These are phyloP conservation scores for Hippocampus comes DNA, from an alignment of 2,113 vertebrate species.

Conservation along the genomic window DNA sequence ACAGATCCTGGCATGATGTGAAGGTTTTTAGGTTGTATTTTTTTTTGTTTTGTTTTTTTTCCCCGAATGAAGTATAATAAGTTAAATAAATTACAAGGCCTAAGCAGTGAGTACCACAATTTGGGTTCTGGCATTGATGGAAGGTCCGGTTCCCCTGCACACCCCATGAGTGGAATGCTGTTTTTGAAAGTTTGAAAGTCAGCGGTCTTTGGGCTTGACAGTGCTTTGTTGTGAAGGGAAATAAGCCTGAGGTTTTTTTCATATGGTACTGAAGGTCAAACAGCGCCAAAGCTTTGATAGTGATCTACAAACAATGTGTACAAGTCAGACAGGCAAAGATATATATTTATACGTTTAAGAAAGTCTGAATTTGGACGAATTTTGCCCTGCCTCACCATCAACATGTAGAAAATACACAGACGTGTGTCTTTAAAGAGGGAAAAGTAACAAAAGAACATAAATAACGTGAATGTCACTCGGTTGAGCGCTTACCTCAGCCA, in stretches of 20 bases:
- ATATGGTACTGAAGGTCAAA: constrained; percentile 63
- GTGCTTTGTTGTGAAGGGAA: constrained; percentile 59
- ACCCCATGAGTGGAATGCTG: constrained; percentile 51
- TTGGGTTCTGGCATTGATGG: constrained; percentile 68
- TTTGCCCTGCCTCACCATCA: constrained; percentile 32
- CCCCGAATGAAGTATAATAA: constrained; percentile 74
- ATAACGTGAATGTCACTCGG: constrained; percentile 3
- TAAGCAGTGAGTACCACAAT: constrained; percentile 55
- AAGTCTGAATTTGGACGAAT: constrained; percentile 44
- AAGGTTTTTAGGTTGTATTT: constrained; percentile 43
- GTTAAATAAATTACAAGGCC: constrained; percentile 74
- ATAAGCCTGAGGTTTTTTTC: constrained; percentile 51
- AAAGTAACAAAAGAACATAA: constrained; percentile 33
- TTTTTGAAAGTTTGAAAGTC: constrained; percentile 65
- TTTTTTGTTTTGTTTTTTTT: constrained; percentile 66
- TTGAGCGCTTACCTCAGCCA: constrained; percentile 1
- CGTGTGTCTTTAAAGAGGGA: constrained; percentile 49
- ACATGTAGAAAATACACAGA: constrained; percentile 43
- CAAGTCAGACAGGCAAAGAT: constrained; percentile 60
- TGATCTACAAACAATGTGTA: constrained; percentile 64
- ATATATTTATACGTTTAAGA: constrained; percentile 40
- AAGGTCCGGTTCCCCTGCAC: constrained; percentile 58
- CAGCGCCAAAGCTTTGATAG: constrained; percentile 65
- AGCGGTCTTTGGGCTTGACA: constrained; percentile 59
- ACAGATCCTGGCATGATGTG: constrained; percentile 48